Percentiles rank a stretch among this genome's conserved stretches.
Conservation (phyloP, 2,888 invertebrate species). For the Spodoptera exigua region DNA sequence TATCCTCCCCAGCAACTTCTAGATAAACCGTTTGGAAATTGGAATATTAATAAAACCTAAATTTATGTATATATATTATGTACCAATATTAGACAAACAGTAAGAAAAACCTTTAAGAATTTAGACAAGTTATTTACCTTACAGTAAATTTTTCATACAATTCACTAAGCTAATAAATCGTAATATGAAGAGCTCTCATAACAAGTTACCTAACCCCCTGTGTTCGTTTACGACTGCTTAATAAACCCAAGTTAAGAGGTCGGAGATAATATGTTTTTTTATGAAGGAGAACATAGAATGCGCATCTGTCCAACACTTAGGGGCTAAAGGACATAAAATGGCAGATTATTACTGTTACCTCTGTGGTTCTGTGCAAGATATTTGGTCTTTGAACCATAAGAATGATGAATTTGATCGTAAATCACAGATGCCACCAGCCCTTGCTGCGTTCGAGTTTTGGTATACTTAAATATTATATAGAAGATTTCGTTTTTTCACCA, state of each 20-base stretch:
- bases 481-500: too few relatives aligned
- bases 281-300: constrained; percentile 71
- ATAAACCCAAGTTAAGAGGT: constrained; percentile 77
- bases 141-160: not conserved
- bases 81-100: too few relatives aligned
- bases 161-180: not conserved
- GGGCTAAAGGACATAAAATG: constrained; percentile 48
- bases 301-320: constrained; percentile 70
- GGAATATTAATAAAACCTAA: too few relatives aligned
- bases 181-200: constrained; percentile 50
- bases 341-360: constrained; percentile 28
- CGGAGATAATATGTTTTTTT: constrained; percentile 75
- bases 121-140: too few relatives aligned
- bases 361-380: constrained; percentile 10
- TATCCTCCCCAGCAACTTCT: too few relatives aligned
- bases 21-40: too few relatives aligned
- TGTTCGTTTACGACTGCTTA: constrained; percentile 80
- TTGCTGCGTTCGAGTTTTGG: not conserved
- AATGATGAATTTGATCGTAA: constrained; percentile 38
- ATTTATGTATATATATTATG: too few relatives aligned
- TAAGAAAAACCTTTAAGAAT: too few relatives aligned
- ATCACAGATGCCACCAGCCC: constrained; percentile 42
- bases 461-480: not conserved
- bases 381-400: constrained; percentile 1
- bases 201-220: constrained; percentile 71